phyloP scores from a whole-genome alignment of 2,797 vertebrate genomes.

The Chiloscyllium punctatum region DNA sequence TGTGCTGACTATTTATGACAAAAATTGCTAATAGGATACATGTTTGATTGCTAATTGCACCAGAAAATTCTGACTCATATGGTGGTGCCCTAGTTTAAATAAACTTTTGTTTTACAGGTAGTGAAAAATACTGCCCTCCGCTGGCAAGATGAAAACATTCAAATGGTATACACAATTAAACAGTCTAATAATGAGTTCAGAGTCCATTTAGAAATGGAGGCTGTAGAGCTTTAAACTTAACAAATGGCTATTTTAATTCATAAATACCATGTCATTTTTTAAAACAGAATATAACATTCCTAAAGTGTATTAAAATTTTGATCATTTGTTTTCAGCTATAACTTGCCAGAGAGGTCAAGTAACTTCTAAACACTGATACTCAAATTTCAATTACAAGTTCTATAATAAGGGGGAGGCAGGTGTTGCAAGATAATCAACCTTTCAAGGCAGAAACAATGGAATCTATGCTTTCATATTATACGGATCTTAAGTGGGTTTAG shows the following conservation, averaged over 20 bases:
- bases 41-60: not conserved
- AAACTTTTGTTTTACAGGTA: not conserved
- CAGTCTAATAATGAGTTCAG: not conserved
- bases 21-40: not conserved
- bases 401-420: not conserved
- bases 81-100: not conserved
- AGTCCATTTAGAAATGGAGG: not conserved
- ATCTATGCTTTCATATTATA: not conserved
- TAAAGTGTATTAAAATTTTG: not conserved
- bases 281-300: not conserved
- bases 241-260: not conserved
- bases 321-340: not conserved
- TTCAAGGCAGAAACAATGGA: not conserved
- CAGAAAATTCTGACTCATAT: not conserved
- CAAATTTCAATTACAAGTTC: not conserved
- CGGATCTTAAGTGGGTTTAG: not conserved
- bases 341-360: not conserved
- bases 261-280: not conserved
- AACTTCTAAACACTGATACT: not conserved
- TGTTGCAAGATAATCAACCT: not conserved
- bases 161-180: not conserved
- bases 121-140: constrained; percentile 33
- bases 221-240: too few relatives aligned
- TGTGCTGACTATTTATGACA: not conserved
- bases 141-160: not conserved